Percentiles rank a stretch among this genome's conserved stretches.
These are phyloP conservation scores for Lonchura striata DNA, from an alignment of 2,113 vertebrate species.

Conservation along the genomic window DNA sequence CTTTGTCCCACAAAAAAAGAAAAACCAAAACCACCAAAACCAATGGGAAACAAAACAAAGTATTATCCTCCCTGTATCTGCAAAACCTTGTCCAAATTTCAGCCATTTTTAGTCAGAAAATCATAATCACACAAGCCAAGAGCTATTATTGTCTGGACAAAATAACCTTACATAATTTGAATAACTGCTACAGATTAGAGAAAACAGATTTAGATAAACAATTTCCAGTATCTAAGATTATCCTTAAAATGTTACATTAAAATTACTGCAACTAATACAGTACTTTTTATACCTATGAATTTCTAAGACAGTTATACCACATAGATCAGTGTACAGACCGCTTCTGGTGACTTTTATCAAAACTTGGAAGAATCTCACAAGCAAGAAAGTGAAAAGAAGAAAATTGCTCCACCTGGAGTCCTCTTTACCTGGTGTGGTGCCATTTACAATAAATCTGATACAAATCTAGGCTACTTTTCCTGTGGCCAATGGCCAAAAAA, in stretches of 20 bases:
- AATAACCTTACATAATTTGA: not conserved
- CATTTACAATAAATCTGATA: not conserved
- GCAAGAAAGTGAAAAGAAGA: not conserved
- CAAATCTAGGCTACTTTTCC: not conserved
- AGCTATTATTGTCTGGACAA: not conserved
- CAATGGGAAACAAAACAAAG: not conserved
- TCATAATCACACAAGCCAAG: not conserved
- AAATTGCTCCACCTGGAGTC: not conserved
- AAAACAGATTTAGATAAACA: not conserved
- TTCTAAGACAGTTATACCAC: not conserved
- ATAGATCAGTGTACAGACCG: not conserved
- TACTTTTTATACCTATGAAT: not conserved
- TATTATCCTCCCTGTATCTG: not conserved
- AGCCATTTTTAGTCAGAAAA: not conserved
- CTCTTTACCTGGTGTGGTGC: not conserved
- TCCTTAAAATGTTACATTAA: not conserved
- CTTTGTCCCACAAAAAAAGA: not conserved
- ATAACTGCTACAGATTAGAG: not conserved
- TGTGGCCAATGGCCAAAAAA: not conserved
- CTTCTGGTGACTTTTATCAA: not conserved
- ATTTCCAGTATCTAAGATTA: not conserved
- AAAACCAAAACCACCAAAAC: not conserved
- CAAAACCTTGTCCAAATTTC: not conserved
- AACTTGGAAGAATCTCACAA: not conserved
- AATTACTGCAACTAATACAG: not conserved